A percentile compares a stretch with the other conserved stretches of the same genome.
These are phyloP conservation scores for Polydrusus cervinus DNA, from an alignment of 2,888 invertebrate genomes.

Conservation along the genomic window DNA sequence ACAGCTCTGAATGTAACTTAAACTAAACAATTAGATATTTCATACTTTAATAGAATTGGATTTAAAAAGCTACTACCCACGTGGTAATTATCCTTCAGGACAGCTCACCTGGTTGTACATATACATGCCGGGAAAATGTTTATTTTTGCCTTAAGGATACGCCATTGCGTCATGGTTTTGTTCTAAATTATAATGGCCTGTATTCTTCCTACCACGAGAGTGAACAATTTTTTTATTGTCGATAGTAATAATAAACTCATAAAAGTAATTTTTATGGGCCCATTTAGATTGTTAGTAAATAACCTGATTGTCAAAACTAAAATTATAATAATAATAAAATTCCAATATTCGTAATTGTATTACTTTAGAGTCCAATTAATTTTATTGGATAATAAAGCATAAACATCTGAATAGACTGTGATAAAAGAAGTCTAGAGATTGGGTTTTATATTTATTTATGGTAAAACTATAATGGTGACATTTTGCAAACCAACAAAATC, in stretches of 20 bases:
- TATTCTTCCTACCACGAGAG: background rate
- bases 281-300: slow-evolving; percentile 3
- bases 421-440: too few relatives aligned
- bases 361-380: slow-evolving; percentile 2
- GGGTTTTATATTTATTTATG: too few relatives aligned
- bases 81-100: too few relatives aligned
- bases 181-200: slow-evolving; percentile 9
- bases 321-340: slow-evolving; percentile 13
- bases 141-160: too few relatives aligned
- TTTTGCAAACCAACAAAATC: too few relatives aligned
- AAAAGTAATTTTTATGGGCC: slow-evolving; percentile 16
- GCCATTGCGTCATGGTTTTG: slow-evolving; percentile 16
- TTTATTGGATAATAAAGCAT: background rate
- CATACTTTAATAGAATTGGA: too few relatives aligned
- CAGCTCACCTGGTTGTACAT: too few relatives aligned
- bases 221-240: slow-evolving; percentile 2
- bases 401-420: background rate
- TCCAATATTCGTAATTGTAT: slow-evolving; percentile 14
- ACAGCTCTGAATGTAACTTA: too few relatives aligned
- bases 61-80: too few relatives aligned
- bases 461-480: too few relatives aligned
- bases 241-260: slow-evolving; percentile 24
- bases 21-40: too few relatives aligned
- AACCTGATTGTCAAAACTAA: background rate
- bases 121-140: too few relatives aligned